Evolutionary conservation across 2,113 vertebrate genomes (phyloP).

Genomic region (Elephantulus edwardii): DNA sequence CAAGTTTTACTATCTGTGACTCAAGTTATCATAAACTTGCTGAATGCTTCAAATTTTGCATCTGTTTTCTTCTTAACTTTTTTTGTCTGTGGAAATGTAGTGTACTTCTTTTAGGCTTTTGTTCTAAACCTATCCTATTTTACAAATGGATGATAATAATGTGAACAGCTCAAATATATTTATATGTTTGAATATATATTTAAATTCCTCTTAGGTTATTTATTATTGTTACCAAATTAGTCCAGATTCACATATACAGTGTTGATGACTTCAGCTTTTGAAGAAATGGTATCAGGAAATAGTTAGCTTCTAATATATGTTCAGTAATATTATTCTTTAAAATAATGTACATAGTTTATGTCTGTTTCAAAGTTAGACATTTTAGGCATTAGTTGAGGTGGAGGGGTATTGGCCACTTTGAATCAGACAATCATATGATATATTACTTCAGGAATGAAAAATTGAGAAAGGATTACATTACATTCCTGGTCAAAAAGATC

Average conservation of each 20-base stretch:
- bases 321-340: background rate
- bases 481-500: too few species aligned
- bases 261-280: background rate
- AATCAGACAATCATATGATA: too few species aligned
- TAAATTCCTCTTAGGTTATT: too few species aligned
- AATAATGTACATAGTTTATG: conserved; percentile 1
- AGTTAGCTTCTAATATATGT: background rate
- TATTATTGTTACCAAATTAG: too few species aligned
- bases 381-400: too few species aligned
- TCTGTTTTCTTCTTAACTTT: background rate
- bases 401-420: too few species aligned
- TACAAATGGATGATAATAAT: background rate
- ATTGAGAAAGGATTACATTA: too few species aligned
- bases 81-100: background rate
- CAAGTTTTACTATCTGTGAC: background rate
- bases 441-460: too few species aligned
- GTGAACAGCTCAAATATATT: background rate
- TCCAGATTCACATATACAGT: too few species aligned
- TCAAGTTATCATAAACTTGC: background rate
- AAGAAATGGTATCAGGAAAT: conserved; percentile 4
- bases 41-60: conserved; percentile 21
- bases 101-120: background rate
- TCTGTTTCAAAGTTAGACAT: background rate
- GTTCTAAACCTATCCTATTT: background rate
- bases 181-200: too few species aligned